These are phyloP conservation scores for Dendrolimus punctatus DNA, from an alignment of 1,140 invertebrate genomes.

Conservation along the genomic window DNA sequence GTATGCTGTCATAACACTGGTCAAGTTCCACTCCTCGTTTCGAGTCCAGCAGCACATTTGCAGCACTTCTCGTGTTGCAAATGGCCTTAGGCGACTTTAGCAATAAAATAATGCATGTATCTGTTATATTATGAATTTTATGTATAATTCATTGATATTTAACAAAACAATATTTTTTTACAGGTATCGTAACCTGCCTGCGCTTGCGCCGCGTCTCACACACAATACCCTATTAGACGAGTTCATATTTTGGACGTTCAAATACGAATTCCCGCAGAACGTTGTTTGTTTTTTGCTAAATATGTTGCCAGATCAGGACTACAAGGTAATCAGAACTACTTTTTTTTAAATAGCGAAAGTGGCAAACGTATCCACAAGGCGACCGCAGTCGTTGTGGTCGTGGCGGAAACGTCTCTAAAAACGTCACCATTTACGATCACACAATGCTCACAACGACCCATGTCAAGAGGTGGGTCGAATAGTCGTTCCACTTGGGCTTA, in stretches of 20 bases:
- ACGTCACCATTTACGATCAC: neutral
- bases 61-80: too few relatives aligned
- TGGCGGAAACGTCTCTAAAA: neutral
- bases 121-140: neutral
- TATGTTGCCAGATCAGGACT: constrained; percentile 95
- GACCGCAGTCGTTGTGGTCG: neutral
- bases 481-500: too few relatives aligned
- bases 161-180: neutral
- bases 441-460: neutral
- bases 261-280: constrained; percentile 97
- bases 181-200: constrained; percentile 82
- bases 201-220: constrained; percentile 82
- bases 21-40: too few relatives aligned
- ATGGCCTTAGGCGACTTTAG: too few relatives aligned
- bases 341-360: too few relatives aligned
- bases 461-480: too few relatives aligned
- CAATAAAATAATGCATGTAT: too few relatives aligned
- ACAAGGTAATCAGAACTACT: constrained; percentile 80
- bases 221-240: constrained; percentile 95
- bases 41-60: too few relatives aligned
- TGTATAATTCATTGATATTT: neutral
- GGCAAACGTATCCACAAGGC: too few relatives aligned
- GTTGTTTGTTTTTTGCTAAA: constrained; percentile 96
- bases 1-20: too few relatives aligned
- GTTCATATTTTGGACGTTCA: constrained; percentile 97